Percentiles rank a stretch among this genome's conserved stretches.
Conservation (phyloP, 2,888 invertebrate species). For the Holacanthella duospinosa region DNA sequence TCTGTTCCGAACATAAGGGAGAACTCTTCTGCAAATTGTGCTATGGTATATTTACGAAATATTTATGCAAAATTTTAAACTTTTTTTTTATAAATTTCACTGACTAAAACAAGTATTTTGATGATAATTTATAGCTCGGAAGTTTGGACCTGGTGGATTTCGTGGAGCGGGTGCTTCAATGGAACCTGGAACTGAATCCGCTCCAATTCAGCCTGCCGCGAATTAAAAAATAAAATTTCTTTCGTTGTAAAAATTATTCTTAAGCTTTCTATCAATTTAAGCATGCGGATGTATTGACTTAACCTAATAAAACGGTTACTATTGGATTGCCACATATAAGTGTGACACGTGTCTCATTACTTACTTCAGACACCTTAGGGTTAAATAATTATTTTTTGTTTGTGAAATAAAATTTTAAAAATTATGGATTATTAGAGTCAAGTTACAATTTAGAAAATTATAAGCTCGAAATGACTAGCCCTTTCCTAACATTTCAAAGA, state of each 20-base stretch:
- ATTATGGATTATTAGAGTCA: too few relatives aligned
- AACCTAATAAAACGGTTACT: background rate
- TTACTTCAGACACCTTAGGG: too few relatives aligned
- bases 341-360: too few relatives aligned
- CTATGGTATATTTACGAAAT: slow-evolving; percentile 52
- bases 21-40: slow-evolving; percentile 94
- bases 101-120: background rate
- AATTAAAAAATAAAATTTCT: background rate
- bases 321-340: background rate
- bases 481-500: too few relatives aligned
- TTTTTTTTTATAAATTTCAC: background rate
- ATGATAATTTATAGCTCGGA: background rate
- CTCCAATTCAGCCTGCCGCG: background rate
- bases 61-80: background rate
- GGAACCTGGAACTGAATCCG: background rate
- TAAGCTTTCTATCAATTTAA: background rate
- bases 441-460: too few relatives aligned
- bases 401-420: too few relatives aligned
- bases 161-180: slow-evolving; percentile 1
- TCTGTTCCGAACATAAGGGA: slow-evolving; percentile 92
- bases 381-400: too few relatives aligned
- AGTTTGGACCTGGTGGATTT: background rate
- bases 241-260: background rate
- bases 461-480: too few relatives aligned
- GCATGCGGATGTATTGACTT: background rate